phyloP scores from a whole-genome alignment of 2,888 invertebrate genomes.

The Leptopilina drosophilae region DNA sequence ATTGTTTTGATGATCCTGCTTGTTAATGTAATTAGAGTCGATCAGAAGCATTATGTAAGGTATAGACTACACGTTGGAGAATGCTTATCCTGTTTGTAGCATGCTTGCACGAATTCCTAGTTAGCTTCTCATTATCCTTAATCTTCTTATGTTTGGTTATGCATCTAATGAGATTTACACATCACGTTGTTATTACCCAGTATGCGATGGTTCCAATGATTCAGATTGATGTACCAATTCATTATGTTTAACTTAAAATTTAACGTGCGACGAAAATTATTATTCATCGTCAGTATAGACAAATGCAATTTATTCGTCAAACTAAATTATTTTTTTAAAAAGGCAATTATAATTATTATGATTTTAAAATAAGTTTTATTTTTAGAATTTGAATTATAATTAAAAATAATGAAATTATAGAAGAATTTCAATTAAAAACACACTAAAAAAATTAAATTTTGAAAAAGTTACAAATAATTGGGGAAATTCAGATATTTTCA shows the following conservation, averaged over 20 bases:
- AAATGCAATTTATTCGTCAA: background rate
- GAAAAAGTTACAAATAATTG: no score
- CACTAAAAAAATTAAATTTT: no score
- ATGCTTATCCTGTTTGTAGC: conserved; percentile 42
- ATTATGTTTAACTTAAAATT: background rate
- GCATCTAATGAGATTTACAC: conserved; percentile 37
- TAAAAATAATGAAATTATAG: no score
- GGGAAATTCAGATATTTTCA: no score
- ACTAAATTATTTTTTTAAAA: background rate
- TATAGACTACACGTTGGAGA: conserved; percentile 15
- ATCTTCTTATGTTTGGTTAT: conserved; percentile 40
- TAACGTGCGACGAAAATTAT: background rate
- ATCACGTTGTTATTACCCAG: conserved; percentile 29
- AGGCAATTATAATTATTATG: no score
- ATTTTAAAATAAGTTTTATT: no score
- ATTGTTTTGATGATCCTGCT: conserved; percentile 14
- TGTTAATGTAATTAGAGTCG: conserved; percentile 33
- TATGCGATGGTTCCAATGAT: conserved; percentile 22
- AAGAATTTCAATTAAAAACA: no score
- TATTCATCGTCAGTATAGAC: background rate
- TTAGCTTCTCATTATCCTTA: conserved; percentile 55
- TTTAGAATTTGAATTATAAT: no score
- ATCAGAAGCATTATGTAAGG: conserved; percentile 34
- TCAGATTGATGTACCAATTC: conserved; percentile 6
- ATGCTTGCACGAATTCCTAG: conserved; percentile 55